A percentile compares a stretch with the other conserved stretches of the same genome.
Conservation (phyloP, 1,140 invertebrate species). For the Meteorus sp. region DNA sequence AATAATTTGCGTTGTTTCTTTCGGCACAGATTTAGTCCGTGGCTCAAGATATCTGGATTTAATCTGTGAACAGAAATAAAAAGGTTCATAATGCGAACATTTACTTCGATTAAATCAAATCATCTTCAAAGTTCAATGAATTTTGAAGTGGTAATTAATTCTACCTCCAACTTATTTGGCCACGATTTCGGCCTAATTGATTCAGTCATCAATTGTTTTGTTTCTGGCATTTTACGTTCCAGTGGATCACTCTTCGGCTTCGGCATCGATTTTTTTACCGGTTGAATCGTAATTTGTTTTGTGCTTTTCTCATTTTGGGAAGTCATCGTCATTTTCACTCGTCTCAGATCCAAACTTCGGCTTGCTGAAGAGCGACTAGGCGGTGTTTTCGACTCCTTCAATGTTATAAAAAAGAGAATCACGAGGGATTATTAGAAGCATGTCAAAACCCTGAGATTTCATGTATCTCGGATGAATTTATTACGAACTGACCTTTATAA, state of each 20-base stretch:
- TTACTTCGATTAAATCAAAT: neutral
- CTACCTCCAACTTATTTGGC: conserved; percentile 57
- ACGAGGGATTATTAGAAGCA: no score
- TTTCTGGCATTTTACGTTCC: conserved; percentile 50
- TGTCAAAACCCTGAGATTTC: neutral
- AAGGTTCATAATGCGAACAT: conserved; percentile 3
- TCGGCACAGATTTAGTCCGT: conserved; percentile 46
- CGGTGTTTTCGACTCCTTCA: conserved; percentile 46
- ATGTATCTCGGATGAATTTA: neutral
- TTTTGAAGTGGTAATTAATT: no score
- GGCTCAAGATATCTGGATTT: conserved; percentile 64
- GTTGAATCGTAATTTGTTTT: conserved; percentile 39
- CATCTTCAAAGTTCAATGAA: neutral
- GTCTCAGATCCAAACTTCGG: conserved; percentile 61
- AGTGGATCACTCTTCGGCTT: conserved; percentile 56
- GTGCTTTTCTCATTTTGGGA: conserved; percentile 54
- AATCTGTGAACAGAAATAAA: conserved; percentile 40
- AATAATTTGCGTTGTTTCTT: conserved; percentile 38
- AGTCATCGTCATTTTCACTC: conserved; percentile 64
- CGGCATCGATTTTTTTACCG: conserved; percentile 44
- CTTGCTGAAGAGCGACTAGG: conserved; percentile 40
- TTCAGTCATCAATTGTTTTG: conserved; percentile 38
- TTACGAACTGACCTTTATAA: conserved; percentile 41
- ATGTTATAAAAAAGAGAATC: neutral
- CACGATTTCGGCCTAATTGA: conserved; percentile 54